Conservation (phyloP, 2,888 invertebrate species). For the Yponomeuta plumbellus region DNA sequence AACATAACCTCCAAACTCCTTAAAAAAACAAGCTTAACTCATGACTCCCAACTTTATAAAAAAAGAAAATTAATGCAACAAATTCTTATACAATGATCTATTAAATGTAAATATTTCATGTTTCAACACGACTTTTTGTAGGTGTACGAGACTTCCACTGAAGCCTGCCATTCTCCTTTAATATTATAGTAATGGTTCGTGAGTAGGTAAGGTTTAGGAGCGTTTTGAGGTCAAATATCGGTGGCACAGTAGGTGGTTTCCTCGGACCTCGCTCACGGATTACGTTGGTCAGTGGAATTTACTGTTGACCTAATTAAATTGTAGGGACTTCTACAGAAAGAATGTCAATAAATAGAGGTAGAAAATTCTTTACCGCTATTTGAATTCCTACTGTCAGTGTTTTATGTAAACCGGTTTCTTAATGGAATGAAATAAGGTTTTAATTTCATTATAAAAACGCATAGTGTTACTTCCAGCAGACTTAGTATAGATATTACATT, state of each 20-base stretch:
- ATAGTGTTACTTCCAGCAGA: too few relatives aligned
- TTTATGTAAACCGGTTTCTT: background rate
- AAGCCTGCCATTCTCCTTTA: too few relatives aligned
- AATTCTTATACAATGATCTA: too few relatives aligned
- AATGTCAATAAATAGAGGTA: background rate
- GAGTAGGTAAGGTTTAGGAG: background rate
- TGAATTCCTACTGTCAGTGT: background rate
- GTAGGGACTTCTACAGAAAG: background rate
- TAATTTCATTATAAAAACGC: background rate
- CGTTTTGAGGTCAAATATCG: background rate
- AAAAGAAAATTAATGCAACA: too few relatives aligned
- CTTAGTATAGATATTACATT: too few relatives aligned
- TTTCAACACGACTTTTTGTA: too few relatives aligned
- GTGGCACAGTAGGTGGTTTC: background rate
- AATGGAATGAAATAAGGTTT: background rate
- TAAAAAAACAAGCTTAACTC: too few relatives aligned
- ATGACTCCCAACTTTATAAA: too few relatives aligned
- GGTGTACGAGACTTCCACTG: too few relatives aligned
- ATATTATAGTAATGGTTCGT: background rate
- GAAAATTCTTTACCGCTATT: background rate
- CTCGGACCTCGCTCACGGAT: background rate
- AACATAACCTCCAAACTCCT: too few relatives aligned
- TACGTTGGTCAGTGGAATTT: background rate
- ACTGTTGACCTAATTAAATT: background rate
- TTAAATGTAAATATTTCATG: too few relatives aligned